Percentiles rank a stretch among this genome's conserved stretches.
These are phyloP conservation scores for Onychomys torridus DNA, from an alignment of 2,797 vertebrate genomes.

Conservation along the genomic window DNA sequence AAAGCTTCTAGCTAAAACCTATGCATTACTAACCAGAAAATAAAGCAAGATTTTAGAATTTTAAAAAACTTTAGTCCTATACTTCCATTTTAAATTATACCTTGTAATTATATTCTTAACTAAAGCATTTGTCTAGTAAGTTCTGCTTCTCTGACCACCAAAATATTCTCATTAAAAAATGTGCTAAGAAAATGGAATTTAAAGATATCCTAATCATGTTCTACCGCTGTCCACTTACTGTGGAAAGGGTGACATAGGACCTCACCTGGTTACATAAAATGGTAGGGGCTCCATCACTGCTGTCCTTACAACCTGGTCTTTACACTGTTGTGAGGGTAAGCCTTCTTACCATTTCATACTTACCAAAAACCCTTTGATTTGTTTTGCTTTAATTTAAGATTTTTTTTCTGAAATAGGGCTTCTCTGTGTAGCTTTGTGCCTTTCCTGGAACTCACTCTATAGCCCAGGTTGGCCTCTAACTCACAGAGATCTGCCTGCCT, in stretches of 20 bases:
- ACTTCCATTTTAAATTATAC: background rate
- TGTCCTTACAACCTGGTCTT: background rate
- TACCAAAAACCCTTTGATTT: background rate
- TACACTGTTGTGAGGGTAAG: background rate
- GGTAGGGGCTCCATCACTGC: background rate
- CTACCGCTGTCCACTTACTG: background rate
- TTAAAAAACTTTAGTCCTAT: background rate
- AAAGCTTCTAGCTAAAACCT: background rate
- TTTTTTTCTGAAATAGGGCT: too few relatives aligned
- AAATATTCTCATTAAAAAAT: background rate
- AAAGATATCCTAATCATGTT: background rate
- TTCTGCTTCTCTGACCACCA: background rate
- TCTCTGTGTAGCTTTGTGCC: too few relatives aligned
- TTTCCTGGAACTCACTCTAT: too few relatives aligned
- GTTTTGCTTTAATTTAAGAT: background rate
- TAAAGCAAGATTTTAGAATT: background rate
- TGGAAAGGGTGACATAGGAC: background rate
- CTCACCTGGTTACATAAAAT: background rate
- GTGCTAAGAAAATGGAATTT: background rate
- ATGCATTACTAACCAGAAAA: background rate
- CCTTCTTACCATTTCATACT: background rate
- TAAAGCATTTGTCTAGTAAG: background rate
- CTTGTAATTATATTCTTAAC: slow-evolving; percentile 37
- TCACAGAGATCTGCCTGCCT: too few relatives aligned
- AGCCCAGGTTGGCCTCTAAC: too few relatives aligned